Base-by-base conservation (phyloP, 53 echinoderm and acorn worm genomes). In the Actinopyga echinites region DNA sequence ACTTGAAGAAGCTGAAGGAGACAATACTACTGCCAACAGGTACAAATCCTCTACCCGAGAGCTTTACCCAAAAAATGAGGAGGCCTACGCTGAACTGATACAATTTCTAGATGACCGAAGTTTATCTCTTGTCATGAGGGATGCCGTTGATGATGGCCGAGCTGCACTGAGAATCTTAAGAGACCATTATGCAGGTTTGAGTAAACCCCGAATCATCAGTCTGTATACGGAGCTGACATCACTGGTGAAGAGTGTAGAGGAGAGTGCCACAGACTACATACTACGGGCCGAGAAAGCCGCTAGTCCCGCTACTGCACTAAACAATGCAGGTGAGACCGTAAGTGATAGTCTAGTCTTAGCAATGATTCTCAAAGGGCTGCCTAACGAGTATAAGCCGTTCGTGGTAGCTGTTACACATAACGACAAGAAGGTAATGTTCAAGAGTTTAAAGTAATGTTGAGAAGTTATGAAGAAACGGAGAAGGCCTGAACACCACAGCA, bases 281-380 rank as follows among this genome's bases (percentile, higher is more conserved):
- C 17, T 88, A 30, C 88, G 88, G 10, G 84, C 83, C 25, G 88
- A 88, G 52, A 84, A 38, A 26, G 64, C 64, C 13, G 83, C 83
- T 30, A n/a, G n/a, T n/a, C 8, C 40, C 5, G 60, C 75, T 24
- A 74, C 75, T 23, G 62, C 83, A 20, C 56, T 88, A 26, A 83
- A 73, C 31, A 69, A 31, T 29, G 65, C 83, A 36, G 52, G 75
- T 74, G 88, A 88, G 43, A 63, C 30, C 5, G 42, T 84, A 15
- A 88, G 83, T 40, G 83, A 88, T 69, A 62, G 82, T 61, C 30
- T 88, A 34, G 19, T 88, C 2, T 38, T 88, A 19, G 88, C 88
- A 3, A 88, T 88, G 88, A 60, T 83, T 31, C 25, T 88, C 33
- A 88, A 83, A 40, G 84, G 78, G 12, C 65, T 88, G n/a, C 88